A percentile compares a stretch with the other conserved stretches of the same genome.
Conservation (phyloP, 2,113 vertebrate genomes). For the Aegithalos caudatus region DNA sequence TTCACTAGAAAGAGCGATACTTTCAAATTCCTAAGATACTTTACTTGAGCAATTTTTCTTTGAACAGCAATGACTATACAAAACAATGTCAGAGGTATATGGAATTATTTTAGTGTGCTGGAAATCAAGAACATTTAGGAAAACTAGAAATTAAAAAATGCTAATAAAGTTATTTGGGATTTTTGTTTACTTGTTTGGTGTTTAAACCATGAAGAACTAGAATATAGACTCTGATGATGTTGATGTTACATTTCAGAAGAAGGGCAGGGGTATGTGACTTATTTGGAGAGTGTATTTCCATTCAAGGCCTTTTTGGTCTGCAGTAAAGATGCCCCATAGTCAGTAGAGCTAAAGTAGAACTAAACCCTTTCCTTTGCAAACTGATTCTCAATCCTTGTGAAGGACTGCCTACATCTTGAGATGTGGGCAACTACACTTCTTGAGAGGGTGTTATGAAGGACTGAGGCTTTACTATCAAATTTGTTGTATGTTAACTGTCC, state of each 20-base stretch:
- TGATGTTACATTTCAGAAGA: neutral
- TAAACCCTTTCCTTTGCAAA: neutral
- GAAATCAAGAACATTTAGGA: neutral
- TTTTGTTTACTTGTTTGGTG: neutral
- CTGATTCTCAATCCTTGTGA: neutral
- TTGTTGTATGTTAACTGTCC: neutral
- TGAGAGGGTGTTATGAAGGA: neutral
- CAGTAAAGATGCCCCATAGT: neutral
- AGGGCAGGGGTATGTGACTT: neutral
- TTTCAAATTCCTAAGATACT: neutral
- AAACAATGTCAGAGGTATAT: neutral
- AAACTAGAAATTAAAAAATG: neutral
- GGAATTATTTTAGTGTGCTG: neutral
- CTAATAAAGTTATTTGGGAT: neutral
- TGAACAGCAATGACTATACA: neutral
- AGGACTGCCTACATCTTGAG: neutral
- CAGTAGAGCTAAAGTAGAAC: neutral
- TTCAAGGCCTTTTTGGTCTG: neutral
- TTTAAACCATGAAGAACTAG: neutral
- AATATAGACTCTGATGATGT: neutral
- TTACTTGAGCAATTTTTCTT: neutral
- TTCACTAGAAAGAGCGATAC: neutral
- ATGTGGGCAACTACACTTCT: neutral
- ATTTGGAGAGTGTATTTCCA: neutral
- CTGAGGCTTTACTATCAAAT: neutral